Evolutionary conservation across 2,797 vertebrate species (phyloP), one percentile per base, ranked within the genome.

Genomic region (Tauraco hartlaubi): DNA sequence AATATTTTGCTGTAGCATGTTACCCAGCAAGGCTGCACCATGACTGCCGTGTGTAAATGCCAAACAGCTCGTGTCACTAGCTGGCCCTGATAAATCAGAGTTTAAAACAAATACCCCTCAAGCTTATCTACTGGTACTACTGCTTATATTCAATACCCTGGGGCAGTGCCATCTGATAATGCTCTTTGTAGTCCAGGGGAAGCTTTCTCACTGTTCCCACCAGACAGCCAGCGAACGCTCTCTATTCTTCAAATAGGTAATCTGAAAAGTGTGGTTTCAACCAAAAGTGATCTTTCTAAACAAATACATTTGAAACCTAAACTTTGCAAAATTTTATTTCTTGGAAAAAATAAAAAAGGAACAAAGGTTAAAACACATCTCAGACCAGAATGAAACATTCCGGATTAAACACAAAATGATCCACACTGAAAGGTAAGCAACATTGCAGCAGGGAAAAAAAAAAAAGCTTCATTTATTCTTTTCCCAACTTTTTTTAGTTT

Each of bases 171-270:
- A 43, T 18, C 91, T 39, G 78, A 73, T 55, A 61, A 73, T 5
- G 48, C 15, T 67, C 22, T 64, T 33, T 4, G 0, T 54, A 52
- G 39, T 37, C 64, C 52, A 66, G 28, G 26, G 46, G 12, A 82
- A 54, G 71, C 52, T 64, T 76, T 59, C 59, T 54, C 26, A n/a
- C 31, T 3, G 1, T 29, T 74, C 23, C 56, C 29, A 21, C 63
- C 1, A 2, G 33, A n/a, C 19, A 54, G n/a, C 23, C 63, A 41
- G 52, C 1, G 1, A 76, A 52, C 1, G 3, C n/a, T 28, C 49
- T 46, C 48, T 58, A 18, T 31, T 78, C 37, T 39, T 92, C 77
- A 73, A 22, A 51, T 4, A 55, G 12, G 39, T 68, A 56, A 39
- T 44, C 31, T 33, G 15, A 63, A 33, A 74, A 79, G 37, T 18